Evolutionary conservation across 2,797 vertebrate genomes (phyloP), one percentile per base, ranked within the genome.

Genomic region (Bradypodion pumilum): DNA sequence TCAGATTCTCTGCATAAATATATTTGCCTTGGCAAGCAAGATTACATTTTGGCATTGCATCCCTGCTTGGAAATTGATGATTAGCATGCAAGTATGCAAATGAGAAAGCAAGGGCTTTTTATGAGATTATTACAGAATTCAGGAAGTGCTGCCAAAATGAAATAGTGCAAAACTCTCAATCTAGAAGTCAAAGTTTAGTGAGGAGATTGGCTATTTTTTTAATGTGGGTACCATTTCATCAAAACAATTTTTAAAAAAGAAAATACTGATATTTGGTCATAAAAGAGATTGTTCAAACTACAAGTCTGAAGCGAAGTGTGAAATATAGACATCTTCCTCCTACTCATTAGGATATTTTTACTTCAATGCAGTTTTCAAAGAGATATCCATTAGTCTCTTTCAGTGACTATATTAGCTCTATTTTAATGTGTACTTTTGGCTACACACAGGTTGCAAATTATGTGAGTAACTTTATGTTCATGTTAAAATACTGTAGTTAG

Each of bases 11-110:
- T 75, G 12, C 52, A 69, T 70, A 70, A 60, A 69, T 74, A 27
- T 66, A 29, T 44, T 78, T 82, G 44, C 23, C 60, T 65, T 86
- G 60, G 74, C 74, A 86, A 73, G 52, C 32, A 82, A 80, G 42
- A 42, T 69, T 69, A 2, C 15, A 70, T 80, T 56, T 76, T 62
- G 65, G 42, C 44, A 80, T 40, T 27, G 42, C 21, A 83, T 27
- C 32, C 21, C 59, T 65, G 60, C 56, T 62, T n/a, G 56, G 40
- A 82, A 74, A 78, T 56, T 35, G 40, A 52, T 16, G 12, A 80
- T 69, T 60, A 74, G 21, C 42, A 56, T 65, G 78, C 32, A 76
- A 42, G 63, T 42, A 75, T 62, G 32, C 40, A 69, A 32, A 80
- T 76, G 56, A 52, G 35, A 70, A 80, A 35, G 32, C 10, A 70